Evolutionary conservation across 1,140 invertebrate species (phyloP).

Genomic region (Ceratosolen fusciceps): DNA sequence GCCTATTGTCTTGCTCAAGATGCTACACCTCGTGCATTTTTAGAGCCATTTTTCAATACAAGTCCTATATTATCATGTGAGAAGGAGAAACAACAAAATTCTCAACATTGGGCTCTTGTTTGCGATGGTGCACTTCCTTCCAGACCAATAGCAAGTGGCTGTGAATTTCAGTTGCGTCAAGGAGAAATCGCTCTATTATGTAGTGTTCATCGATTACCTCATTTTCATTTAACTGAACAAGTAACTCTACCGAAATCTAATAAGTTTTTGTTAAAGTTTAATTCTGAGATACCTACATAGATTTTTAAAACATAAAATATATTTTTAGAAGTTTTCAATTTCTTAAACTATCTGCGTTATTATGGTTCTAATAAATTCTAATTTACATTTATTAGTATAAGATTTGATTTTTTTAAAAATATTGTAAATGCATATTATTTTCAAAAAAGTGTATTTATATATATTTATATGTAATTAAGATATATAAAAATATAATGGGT

Average conservation of each 20-base stretch:
- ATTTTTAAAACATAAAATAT: no score
- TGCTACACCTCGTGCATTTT: conserved; percentile 91
- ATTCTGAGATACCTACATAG: conserved; percentile 97
- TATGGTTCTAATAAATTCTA: no score
- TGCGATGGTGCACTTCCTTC: conserved; percentile 89
- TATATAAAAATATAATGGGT: no score
- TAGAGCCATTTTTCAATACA: conserved; percentile 88
- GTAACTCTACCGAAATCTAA: conserved; percentile 96
- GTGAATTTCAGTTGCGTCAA: conserved; percentile 92
- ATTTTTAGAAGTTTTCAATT: no score
- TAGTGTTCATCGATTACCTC: conserved; percentile 86
- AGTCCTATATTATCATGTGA: conserved; percentile 86
- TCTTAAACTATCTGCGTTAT: no score
- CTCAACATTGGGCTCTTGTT: conserved; percentile 94
- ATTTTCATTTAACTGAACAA: conserved; percentile 95
- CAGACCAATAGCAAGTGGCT: conserved; percentile 84
- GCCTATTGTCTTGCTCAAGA: conserved; percentile 93
- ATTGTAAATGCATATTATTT: no score
- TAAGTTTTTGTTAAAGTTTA: conserved; percentile 93
- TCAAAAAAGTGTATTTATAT: no score
- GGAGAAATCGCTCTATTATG: conserved; percentile 94
- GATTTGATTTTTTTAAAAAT: no score
- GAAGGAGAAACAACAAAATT: conserved; percentile 79
- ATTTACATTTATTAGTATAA: no score
- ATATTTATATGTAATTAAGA: no score